Evolutionary conservation across 2,113 vertebrate genomes (phyloP).

Genomic region (Silurus glanis): DNA sequence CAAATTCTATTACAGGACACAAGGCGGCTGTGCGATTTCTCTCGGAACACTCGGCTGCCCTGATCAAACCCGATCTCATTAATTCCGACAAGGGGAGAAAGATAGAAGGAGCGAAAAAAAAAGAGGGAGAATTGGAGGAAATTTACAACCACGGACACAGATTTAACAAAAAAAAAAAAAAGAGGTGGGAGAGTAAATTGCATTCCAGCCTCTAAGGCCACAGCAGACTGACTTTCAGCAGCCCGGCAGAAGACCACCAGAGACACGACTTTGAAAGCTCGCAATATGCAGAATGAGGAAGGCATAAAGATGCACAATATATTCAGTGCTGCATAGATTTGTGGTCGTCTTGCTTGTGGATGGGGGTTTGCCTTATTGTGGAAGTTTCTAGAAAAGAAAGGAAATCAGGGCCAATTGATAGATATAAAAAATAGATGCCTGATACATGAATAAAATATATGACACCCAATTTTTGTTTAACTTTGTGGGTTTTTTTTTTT

Average conservation of each 20-base stretch:
- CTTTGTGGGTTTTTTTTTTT: too few species aligned
- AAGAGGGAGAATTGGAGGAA: slow-evolving; percentile 88
- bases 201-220: slow-evolving; percentile 69
- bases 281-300: slow-evolving; percentile 9
- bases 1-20: slow-evolving; percentile 99
- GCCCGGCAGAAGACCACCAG: slow-evolving; percentile 46
- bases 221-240: slow-evolving; percentile 43
- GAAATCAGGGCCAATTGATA: not conserved
- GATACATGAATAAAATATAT: too few species aligned
- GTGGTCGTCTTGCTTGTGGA: not conserved
- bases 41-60: slow-evolving; percentile 99
- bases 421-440: too few species aligned
- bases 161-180: slow-evolving; percentile 69
- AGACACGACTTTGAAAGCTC: slow-evolving; percentile 11
- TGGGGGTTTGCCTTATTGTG: not conserved
- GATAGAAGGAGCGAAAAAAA: slow-evolving; percentile 77
- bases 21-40: slow-evolving; percentile 98
- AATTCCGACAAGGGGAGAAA: slow-evolving; percentile 98
- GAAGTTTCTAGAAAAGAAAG: not conserved
- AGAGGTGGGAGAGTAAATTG: slow-evolving; percentile 81
- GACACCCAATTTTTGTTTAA: too few species aligned
- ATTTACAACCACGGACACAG: slow-evolving; percentile 96
- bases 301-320: too few species aligned
- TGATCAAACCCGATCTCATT: slow-evolving; percentile 99
- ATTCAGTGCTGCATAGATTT: not conserved